Conservation (phyloP, 1,140 invertebrate genomes). For the Zaprionus lachaisei region DNA sequence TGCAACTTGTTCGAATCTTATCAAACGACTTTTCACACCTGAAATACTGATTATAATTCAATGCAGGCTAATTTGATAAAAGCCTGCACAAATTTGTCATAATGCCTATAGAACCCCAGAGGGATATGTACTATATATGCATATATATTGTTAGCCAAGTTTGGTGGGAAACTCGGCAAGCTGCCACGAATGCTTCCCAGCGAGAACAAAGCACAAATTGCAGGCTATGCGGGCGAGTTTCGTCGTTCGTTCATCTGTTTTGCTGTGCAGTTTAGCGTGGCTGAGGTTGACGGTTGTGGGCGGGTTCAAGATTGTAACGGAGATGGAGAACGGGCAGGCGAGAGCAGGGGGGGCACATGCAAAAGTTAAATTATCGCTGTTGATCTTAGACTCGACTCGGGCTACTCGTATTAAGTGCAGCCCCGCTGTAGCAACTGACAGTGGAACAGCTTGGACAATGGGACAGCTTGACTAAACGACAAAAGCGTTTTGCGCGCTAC, state of each 20-base stretch:
- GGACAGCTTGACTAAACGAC: constrained; percentile 16
- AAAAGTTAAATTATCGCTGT: constrained; percentile 51
- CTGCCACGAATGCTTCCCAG: constrained; percentile 13
- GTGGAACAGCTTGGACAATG: neutral
- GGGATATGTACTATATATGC: neutral
- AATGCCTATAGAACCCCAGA: constrained; percentile 5
- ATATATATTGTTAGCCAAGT: neutral
- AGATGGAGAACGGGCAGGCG: neutral
- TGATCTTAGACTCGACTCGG: constrained; percentile 40
- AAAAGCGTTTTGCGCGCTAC: constrained; percentile 27
- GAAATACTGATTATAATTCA: neutral
- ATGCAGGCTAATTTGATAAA: neutral
- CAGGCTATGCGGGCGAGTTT: constrained; percentile 11
- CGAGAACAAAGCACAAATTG: constrained; percentile 48
- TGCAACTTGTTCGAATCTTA: neutral
- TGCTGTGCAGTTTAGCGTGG: constrained; percentile 44
- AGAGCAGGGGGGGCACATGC: constrained; percentile 18
- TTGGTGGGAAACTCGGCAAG: neutral
- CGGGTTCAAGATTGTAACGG: constrained; percentile 10
- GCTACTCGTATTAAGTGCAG: constrained; percentile 49
- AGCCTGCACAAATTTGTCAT: constrained; percentile 10
- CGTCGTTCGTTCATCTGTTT: neutral
- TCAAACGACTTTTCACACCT: neutral
- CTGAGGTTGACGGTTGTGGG: constrained; percentile 35
- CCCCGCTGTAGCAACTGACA: constrained; percentile 19